Evolutionary conservation across 2,888 invertebrate genomes (phyloP), one percentile per base, ranked within the genome.

Genomic region (Drosophila diplacantha): DNA sequence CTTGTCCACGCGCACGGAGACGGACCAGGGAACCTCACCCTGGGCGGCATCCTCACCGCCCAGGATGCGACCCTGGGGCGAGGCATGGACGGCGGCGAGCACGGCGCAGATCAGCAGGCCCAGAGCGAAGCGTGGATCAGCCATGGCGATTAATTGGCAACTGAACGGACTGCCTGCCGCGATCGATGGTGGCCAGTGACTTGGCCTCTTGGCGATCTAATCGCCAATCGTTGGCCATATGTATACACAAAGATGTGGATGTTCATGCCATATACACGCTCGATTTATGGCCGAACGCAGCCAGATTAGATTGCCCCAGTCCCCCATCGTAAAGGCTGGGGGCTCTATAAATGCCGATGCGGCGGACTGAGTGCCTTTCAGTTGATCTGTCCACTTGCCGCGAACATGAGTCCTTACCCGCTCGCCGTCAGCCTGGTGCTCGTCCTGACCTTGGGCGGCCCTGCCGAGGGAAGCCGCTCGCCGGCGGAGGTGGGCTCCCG

Each of bases 21-120:
- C 84, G 61, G 87, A 85, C 74, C 86, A 85, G 8, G 89, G 88
- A 62, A 84, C 85, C 62, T 87, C 82, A 3, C 77, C 84, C 11
- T 71, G 35, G 0, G 51, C 35, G 18, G 86, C 89, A 65, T 87
- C 81, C 24, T 78, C 71, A 5, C 89, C 88, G 32, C 86, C 87
- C 39, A 83, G 58, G 12, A 87, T 68, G 22, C 85, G 79, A 3
- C 71, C 61, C 41, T 75, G 71, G 0, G 79, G 82, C 52, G 55
- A 26, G 22, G 77, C 71, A 14, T 24, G 3, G 2, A 14, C 24
- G 11, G 6, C 11, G 11, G 16, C 26, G 14, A 29, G 54, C 6
- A 60, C 29, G 9, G 26, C 43, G 24, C 70, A 22, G 26, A 61
- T 58, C 43, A 44, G 22, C 38, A 67, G 57, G 5, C 44, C 57